Conservation (phyloP, 2,797 vertebrate genomes). For the Melanotaenia boesemani region DNA sequence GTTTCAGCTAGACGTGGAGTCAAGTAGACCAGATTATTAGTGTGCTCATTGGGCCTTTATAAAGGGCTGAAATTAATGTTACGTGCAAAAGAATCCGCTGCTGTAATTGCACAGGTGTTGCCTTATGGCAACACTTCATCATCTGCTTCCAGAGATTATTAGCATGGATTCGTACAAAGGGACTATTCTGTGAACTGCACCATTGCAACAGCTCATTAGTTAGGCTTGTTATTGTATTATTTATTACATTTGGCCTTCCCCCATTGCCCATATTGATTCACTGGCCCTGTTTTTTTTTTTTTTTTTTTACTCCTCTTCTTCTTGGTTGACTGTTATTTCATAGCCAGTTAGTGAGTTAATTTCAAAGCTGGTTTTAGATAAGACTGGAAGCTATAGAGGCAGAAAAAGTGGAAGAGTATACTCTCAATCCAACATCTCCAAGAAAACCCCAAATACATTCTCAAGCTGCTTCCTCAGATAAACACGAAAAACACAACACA, state of each 20-base stretch:
- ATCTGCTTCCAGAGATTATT: conserved; percentile 98
- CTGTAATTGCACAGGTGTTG: conserved; percentile 99
- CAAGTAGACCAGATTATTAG: conserved; percentile 99
- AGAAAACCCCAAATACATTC: conserved; percentile 56
- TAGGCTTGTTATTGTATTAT: conserved; percentile 99
- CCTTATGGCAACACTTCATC: conserved; percentile 99
- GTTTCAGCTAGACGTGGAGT: conserved; percentile 97
- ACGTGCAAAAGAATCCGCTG: conserved; percentile 93
- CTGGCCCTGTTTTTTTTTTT: conserved; percentile 81
- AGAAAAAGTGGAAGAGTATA: conserved; percentile 32
- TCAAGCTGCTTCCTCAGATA: conserved; percentile 60
- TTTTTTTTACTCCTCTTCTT: conserved; percentile 82
- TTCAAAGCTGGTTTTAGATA: conserved; percentile 67
- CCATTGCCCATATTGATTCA: conserved; percentile 99
- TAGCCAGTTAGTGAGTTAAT: conserved; percentile 75
- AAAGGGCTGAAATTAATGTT: conserved; percentile 99
- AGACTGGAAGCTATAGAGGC: conserved; percentile 61
- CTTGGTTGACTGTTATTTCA: conserved; percentile 78
- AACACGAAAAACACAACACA: conserved; percentile 57
- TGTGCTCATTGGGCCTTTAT: conserved; percentile 97
- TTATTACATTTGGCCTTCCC: conserved; percentile 97
- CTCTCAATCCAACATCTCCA: conserved; percentile 61
- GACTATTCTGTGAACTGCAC: conserved; percentile 95
- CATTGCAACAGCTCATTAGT: conserved; percentile 99
- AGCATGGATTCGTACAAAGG: conserved; percentile 91